These are phyloP conservation scores for Lasius fuliginosus DNA, from an alignment of 2,888 invertebrate genomes.

Conservation along the genomic window DNA sequence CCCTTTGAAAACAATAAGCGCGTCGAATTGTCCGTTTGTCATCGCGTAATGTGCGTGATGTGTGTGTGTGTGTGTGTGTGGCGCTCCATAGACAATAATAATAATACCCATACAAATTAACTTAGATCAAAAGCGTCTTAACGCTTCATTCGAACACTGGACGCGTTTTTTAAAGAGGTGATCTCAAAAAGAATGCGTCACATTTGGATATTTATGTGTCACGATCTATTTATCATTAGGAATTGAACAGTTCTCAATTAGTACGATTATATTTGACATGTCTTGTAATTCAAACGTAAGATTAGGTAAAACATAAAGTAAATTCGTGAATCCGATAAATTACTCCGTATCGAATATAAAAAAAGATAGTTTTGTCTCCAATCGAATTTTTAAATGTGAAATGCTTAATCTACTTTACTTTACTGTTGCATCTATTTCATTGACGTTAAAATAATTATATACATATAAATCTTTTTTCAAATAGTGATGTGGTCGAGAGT, in stretches of 20 bases:
- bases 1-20: conserved; percentile 50
- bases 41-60: conserved; percentile 18
- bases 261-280: too few species aligned
- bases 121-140: background rate
- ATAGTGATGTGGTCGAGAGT: too few species aligned
- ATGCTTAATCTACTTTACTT: too few species aligned
- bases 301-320: too few species aligned
- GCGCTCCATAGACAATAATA: background rate
- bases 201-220: background rate
- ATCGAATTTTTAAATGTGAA: too few species aligned
- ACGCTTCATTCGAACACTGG: background rate
- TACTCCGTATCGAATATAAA: too few species aligned
- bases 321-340: too few species aligned
- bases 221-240: background rate
- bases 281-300: too few species aligned
- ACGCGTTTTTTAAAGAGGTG: background rate
- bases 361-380: too few species aligned
- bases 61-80: background rate
- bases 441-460: too few species aligned
- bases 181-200: background rate
- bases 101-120: background rate
- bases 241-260: background rate
- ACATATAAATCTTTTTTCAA: too few species aligned
- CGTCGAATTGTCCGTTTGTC: conserved; percentile 43
- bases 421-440: too few species aligned